These are phyloP conservation scores for Achlya flavicornis DNA, from an alignment of 2,888 invertebrate species.

Conservation along the genomic window DNA sequence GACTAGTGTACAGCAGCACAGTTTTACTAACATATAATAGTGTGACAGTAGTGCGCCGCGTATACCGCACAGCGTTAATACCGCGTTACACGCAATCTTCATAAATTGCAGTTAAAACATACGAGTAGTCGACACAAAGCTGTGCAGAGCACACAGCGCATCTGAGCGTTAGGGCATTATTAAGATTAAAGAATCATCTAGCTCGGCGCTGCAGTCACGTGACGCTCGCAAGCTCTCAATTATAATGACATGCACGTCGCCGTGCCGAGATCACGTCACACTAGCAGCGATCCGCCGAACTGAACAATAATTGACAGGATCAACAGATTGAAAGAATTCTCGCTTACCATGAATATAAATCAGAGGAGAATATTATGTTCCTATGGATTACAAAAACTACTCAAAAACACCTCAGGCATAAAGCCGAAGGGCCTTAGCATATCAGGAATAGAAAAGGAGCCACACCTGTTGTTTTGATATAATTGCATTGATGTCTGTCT, in stretches of 20 bases:
- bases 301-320: no score
- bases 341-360: no score
- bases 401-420: neutral
- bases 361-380: no score
- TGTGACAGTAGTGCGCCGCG: no score
- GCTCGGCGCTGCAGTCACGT: constrained; percentile 14
- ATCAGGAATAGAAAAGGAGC: no score
- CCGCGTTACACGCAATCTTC: constrained; percentile 5
- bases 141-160: constrained; percentile 9
- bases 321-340: neutral
- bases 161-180: constrained; percentile 25
- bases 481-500: no score
- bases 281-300: neutral
- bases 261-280: constrained; percentile 9
- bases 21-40: no score
- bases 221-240: constrained; percentile 12
- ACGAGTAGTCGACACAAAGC: neutral
- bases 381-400: neutral
- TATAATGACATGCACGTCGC: constrained; percentile 1
- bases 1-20: no score
- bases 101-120: constrained; percentile 7
- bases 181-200: constrained; percentile 26
- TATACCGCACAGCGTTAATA: neutral
- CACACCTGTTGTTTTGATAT: no score
- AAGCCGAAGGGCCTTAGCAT: no score